Conservation (phyloP, 2,113 vertebrate genomes). For the Barnardius zonarius region DNA sequence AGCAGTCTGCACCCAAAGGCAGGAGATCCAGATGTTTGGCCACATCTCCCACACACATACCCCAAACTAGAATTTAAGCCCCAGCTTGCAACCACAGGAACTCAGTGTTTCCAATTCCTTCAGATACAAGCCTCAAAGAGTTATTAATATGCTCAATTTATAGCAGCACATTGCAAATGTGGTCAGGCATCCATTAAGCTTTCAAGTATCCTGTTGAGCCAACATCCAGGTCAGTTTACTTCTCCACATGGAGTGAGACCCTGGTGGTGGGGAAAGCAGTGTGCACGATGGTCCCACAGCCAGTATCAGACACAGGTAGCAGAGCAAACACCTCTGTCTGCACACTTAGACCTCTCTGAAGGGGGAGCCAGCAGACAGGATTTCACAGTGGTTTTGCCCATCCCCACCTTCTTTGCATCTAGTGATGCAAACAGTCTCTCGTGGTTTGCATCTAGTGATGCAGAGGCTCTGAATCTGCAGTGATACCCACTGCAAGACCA, state of each 20-base stretch:
- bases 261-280: neutral
- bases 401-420: neutral
- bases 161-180: neutral
- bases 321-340: neutral
- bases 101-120: neutral
- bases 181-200: neutral
- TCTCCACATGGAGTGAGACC: neutral
- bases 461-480: neutral
- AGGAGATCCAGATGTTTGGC: neutral
- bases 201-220: neutral
- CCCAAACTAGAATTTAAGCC: neutral
- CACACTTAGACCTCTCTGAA: neutral
- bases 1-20: neutral
- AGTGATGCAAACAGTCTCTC: neutral
- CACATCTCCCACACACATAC: fast-evolving
- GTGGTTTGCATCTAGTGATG: neutral
- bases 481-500: neutral
- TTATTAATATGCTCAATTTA: neutral
- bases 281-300: fast-evolving
- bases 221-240: neutral
- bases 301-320: neutral
- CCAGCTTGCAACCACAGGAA: neutral
- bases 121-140: neutral
- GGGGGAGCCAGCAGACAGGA: neutral
- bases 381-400: neutral